Evolutionary conservation across 2,888 invertebrate species (phyloP).

Genomic region (Eupithecia inturbata): DNA sequence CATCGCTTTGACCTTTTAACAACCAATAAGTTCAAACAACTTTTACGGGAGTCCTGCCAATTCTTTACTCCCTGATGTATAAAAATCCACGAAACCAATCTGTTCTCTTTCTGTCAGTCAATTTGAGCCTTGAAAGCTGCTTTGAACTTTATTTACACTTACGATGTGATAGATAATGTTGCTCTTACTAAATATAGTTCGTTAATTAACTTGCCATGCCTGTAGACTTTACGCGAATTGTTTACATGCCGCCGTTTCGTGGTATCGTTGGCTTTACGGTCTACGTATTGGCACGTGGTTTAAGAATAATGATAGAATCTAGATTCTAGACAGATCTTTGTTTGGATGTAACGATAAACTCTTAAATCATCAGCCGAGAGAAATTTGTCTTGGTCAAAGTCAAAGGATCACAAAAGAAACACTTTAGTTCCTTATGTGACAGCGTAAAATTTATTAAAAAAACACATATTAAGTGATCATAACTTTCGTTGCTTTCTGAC

Average conservation of each 20-base stretch:
- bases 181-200: conserved; percentile 39
- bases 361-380: neutral
- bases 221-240: conserved; percentile 22
- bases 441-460: too few relatives aligned
- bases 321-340: neutral
- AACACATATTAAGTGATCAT: too few relatives aligned
- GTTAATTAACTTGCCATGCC: conserved; percentile 39
- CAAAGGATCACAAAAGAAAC: too few relatives aligned
- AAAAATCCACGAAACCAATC: conserved; percentile 8
- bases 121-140: conserved; percentile 14
- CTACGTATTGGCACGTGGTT: neutral
- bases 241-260: conserved; percentile 23
- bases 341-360: neutral
- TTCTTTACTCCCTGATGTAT: neutral
- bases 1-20: neutral
- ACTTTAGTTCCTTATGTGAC: neutral
- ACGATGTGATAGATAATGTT: conserved; percentile 24
- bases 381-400: neutral
- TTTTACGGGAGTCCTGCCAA: conserved; percentile 10
- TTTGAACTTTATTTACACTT: conserved; percentile 32
- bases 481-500: neutral
- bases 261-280: conserved; percentile 12
- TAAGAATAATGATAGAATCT: neutral
- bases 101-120: conserved; percentile 9
- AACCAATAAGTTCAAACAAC: neutral